Base-by-base conservation (phyloP, 2,888 invertebrate species). In the Phortica okadai region DNA sequence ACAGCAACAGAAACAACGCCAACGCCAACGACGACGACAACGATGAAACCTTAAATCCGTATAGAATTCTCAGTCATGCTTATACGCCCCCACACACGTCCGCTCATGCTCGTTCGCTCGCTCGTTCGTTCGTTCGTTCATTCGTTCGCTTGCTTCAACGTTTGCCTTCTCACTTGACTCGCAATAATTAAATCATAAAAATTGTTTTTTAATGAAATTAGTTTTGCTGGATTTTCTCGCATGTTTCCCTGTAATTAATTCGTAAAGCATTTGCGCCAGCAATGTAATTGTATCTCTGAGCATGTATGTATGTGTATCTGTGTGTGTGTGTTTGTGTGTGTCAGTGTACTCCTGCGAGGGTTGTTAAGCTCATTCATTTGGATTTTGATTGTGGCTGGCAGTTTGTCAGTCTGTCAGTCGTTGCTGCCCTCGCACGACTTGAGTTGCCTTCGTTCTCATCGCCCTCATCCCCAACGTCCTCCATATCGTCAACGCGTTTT, bases 151-250 rank as follows among this genome's bases (percentile, higher is more conserved):
- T 33, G 25, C 10, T n/a, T n/a, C 25, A 21, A 25, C 64, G 66
- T 66, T 75, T 67, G 70, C 33, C 58, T 66, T 73, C 69, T 56
- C 58, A 75, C 75, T 77, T 64, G 64, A 59, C 64, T 44, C 54
- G 33, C 74, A 81, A 79, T 84, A 86, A 88, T 88, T 82, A 84
- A 88, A 86, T 84, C 81, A 85, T 88, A 82, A 83, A 84, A 80
- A 80, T 82, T 45, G 76, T 78, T 83, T 82, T 86, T 85, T 83
- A 88, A 89, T 85, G 76, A 84, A 83, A 84, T 82, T 83, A 75
- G 76, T 80, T 82, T 75, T 74, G 77, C 74, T 77, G 76, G 76
- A 79, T 79, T 78, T 80, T 79, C 76, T 74, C 78, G 77, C 80
- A 75, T 74, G 77, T 78, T 72, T 78, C 78, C 76, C 69, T 78